Evolutionary conservation across 1,140 invertebrate genomes (phyloP).

Genomic region (Hyphantria cunea): DNA sequence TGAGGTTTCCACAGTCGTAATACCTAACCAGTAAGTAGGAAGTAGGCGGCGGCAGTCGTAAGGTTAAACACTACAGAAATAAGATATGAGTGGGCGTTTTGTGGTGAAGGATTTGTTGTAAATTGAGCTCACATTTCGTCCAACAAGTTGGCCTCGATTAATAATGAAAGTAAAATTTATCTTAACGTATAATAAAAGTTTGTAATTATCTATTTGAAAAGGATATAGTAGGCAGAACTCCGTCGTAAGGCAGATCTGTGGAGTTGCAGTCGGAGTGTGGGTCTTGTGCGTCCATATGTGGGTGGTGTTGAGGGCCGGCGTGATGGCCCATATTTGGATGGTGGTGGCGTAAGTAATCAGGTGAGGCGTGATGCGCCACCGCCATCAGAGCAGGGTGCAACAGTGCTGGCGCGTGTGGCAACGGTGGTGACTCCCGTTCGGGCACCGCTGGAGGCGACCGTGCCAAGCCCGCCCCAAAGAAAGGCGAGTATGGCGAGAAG

Average conservation of each 20-base stretch:
- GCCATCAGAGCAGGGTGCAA: constrained; percentile 90
- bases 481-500: constrained; percentile 94
- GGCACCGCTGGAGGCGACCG: constrained; percentile 85
- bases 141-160: constrained; percentile 33
- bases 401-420: constrained; percentile 90
- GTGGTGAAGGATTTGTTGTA: constrained; percentile 36
- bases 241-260: constrained; percentile 92
- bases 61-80: constrained; percentile 81
- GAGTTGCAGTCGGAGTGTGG: constrained; percentile 94
- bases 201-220: constrained; percentile 84
- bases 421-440: constrained; percentile 88
- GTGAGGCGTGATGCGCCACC: constrained; percentile 88
- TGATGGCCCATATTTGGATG: constrained; percentile 77
- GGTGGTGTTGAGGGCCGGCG: constrained; percentile 73
- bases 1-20: constrained; percentile 74
- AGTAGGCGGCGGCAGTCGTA: constrained; percentile 71
- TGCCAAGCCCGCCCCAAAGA: constrained; percentile 86
- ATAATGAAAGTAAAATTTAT: constrained; percentile 20
- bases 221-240: constrained; percentile 97
- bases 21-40: constrained; percentile 73
- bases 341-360: constrained; percentile 85
- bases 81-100: constrained; percentile 71
- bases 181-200: not conserved
- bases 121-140: constrained; percentile 36
- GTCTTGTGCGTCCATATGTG: constrained; percentile 90